Conservation (phyloP, 2,113 vertebrate species). For the human region DNA sequence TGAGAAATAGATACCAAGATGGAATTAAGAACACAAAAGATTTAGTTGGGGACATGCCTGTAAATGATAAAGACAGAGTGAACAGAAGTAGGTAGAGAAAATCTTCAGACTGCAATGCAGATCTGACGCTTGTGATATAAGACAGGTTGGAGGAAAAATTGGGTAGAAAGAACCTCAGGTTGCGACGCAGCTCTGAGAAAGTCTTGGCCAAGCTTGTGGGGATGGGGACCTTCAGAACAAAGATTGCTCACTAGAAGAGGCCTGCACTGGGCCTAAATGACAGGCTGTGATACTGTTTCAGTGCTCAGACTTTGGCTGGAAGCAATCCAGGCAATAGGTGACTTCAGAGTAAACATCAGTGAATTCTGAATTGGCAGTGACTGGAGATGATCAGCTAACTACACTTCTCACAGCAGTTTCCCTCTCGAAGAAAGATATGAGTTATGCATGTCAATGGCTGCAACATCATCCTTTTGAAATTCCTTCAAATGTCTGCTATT, state of each 20-base stretch:
- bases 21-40: neutral
- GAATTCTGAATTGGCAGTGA: neutral
- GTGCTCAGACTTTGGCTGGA: neutral
- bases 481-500: neutral
- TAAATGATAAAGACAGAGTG: neutral
- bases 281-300: neutral
- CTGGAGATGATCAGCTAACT: neutral
- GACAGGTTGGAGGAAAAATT: neutral
- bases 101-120: neutral
- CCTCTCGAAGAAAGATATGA: neutral
- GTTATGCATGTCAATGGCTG: neutral
- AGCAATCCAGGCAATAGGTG: neutral
- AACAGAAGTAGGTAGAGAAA: neutral
- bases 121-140: neutral
- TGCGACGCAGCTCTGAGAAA: neutral
- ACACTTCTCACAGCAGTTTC: neutral
- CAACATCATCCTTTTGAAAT: neutral
- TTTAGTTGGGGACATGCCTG: neutral
- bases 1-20: neutral
- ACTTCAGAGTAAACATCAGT: neutral
- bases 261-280: rapidly evolving
- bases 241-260: too few species aligned
- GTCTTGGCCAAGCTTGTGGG: too few species aligned
- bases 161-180: neutral
- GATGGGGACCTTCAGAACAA: neutral